Percentiles rank a stretch among this genome's conserved stretches.
phyloP scores from a whole-genome alignment of 2,797 vertebrate species.

The Anabacerthia variegaticeps region DNA sequence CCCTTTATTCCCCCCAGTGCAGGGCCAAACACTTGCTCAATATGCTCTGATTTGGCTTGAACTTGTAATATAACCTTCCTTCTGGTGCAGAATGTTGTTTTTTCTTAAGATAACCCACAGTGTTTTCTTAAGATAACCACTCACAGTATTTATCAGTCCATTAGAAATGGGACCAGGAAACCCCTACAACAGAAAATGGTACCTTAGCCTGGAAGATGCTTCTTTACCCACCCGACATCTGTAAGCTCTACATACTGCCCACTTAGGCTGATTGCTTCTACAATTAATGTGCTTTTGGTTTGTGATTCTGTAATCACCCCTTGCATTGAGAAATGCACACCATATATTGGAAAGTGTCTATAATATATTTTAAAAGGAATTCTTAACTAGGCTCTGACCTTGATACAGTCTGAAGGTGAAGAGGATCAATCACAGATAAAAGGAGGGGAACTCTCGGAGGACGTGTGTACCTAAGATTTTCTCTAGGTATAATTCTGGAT shows the following conservation, averaged over 20 bases:
- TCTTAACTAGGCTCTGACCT: slow-evolving; percentile 68
- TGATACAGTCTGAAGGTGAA: slow-evolving; percentile 52
- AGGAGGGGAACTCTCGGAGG: slow-evolving; percentile 56
- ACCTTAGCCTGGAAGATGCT: not conserved
- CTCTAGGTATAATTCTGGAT: slow-evolving; percentile 41
- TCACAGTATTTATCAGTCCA: not conserved
- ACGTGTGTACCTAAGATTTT: slow-evolving; percentile 45
- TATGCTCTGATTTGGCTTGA: not conserved
- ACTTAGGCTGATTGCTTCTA: slow-evolving; percentile 13
- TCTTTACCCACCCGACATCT: not conserved
- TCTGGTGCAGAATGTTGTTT: not conserved
- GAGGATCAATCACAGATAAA: slow-evolving; percentile 75
- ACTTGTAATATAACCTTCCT: not conserved
- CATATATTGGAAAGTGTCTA: slow-evolving; percentile 27
- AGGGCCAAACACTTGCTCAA: not conserved
- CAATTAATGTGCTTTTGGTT: slow-evolving; percentile 38
- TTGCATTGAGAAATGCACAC: slow-evolving; percentile 33
- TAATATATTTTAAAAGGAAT: slow-evolving; percentile 45
- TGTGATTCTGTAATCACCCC: slow-evolving; percentile 22
- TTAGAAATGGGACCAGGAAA: not conserved
- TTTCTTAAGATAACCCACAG: not conserved
- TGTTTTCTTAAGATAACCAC: not conserved
- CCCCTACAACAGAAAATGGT: not conserved
- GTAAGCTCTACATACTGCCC: not conserved
- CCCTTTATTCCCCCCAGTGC: not conserved